Percentiles rank a stretch among this genome's conserved stretches.
Conservation (phyloP, 1,140 invertebrate genomes). For the Spodoptera frugiperda region DNA sequence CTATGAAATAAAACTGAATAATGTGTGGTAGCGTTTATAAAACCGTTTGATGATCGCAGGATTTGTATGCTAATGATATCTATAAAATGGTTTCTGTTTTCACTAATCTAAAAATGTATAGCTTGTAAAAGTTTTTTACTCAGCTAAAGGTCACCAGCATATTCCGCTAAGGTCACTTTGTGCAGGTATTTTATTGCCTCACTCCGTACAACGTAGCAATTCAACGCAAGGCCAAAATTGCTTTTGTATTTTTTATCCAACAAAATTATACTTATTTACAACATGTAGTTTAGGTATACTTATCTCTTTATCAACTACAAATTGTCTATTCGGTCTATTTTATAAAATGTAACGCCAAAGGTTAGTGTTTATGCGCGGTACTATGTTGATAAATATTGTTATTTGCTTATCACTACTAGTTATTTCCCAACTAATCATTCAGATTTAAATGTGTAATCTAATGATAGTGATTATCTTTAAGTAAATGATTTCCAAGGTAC, state of each 20-base stretch:
- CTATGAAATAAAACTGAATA: no score
- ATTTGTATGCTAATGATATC: neutral
- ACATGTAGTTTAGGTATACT: slow-evolving; percentile 27
- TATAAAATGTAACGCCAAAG: slow-evolving; percentile 8
- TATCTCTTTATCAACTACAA: slow-evolving; percentile 48
- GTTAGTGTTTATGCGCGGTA: slow-evolving; percentile 24
- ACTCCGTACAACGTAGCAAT: slow-evolving; percentile 70
- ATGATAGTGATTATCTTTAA: slow-evolving; percentile 28
- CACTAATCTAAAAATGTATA: slow-evolving; percentile 54
- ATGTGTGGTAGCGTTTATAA: neutral
- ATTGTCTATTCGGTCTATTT: slow-evolving; percentile 19
- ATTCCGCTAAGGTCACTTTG: slow-evolving; percentile 78
- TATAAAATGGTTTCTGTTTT: slow-evolving; percentile 44
- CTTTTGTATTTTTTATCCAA: slow-evolving; percentile 64
- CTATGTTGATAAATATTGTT: slow-evolving; percentile 43
- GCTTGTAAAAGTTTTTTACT: slow-evolving; percentile 67
- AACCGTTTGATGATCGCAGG: no score
- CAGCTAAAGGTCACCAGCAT: slow-evolving; percentile 65
- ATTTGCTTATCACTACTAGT: slow-evolving; percentile 22
- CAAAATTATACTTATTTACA: slow-evolving; percentile 50
- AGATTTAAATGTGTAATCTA: slow-evolving; percentile 23
- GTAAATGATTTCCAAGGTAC: slow-evolving; percentile 14
- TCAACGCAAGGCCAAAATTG: slow-evolving; percentile 75
- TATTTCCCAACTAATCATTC: slow-evolving; percentile 30
- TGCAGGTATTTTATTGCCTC: slow-evolving; percentile 75